Conservation (phyloP, 2,888 invertebrate genomes). For the Epistrophe eligans region DNA sequence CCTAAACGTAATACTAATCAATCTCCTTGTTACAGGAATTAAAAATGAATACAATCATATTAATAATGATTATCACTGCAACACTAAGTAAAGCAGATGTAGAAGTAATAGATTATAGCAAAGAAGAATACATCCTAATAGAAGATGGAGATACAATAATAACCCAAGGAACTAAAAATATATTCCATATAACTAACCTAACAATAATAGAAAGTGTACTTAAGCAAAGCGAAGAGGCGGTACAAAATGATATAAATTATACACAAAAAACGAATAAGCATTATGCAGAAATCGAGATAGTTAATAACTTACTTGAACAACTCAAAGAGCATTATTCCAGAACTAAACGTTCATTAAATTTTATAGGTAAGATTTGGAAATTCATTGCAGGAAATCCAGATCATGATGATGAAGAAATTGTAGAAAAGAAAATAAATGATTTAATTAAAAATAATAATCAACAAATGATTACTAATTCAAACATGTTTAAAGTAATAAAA, state of each 20-base stretch:
- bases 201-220: slow-evolving; percentile 1
- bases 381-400: slow-evolving; percentile 19
- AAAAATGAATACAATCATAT: slow-evolving; percentile 20
- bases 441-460: no score
- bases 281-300: slow-evolving; percentile 24
- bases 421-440: slow-evolving; percentile 6
- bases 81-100: slow-evolving; percentile 3
- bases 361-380: slow-evolving; percentile 20
- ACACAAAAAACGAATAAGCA: slow-evolving; percentile 28
- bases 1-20: slow-evolving; percentile 19
- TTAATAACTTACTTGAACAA: slow-evolving; percentile 20
- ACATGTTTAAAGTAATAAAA: no score
- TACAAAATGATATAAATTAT: slow-evolving; percentile 33
- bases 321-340: slow-evolving; percentile 23
- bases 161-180: slow-evolving; percentile 27
- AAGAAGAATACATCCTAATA: not conserved
- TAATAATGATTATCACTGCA: slow-evolving; percentile 31
- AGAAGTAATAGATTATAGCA: slow-evolving; percentile 2
- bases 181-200: slow-evolving; percentile 30
- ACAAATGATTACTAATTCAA: no score
- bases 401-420: slow-evolving; percentile 25
- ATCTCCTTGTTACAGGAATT: slow-evolving; percentile 24
- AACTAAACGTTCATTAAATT: slow-evolving; percentile 23
- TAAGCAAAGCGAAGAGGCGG: slow-evolving; percentile 18
- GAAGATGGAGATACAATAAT: not conserved